phyloP scores from a whole-genome alignment of 2,888 invertebrate genomes.

The Metalampra italica region DNA sequence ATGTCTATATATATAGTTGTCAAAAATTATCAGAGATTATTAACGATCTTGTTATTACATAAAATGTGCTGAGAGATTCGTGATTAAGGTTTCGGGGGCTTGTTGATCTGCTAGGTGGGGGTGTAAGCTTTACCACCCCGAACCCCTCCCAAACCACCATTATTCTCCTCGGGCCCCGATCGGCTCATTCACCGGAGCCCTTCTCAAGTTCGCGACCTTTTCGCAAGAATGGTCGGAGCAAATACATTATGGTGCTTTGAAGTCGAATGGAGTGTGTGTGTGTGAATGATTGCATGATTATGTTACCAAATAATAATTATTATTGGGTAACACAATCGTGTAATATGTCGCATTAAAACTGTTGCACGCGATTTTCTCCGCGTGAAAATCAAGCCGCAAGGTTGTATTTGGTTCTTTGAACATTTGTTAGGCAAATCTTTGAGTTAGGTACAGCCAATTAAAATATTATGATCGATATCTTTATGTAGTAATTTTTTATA shows the following conservation, averaged over 20 bases:
- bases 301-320: no score
- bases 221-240: slow-evolving; percentile 42
- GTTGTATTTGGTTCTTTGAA: no score
- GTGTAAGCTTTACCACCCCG: slow-evolving; percentile 18
- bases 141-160: background rate
- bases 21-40: no score
- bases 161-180: slow-evolving; percentile 34
- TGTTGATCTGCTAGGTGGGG: slow-evolving; percentile 64
- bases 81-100: slow-evolving; percentile 67
- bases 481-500: slow-evolving; percentile 3
- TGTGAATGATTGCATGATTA: background rate
- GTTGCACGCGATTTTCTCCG: no score
- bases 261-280: slow-evolving; percentile 30
- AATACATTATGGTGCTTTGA: slow-evolving; percentile 47
- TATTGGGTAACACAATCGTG: no score
- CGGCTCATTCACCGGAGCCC: slow-evolving; percentile 59
- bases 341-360: no score
- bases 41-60: background rate
- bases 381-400: no score
- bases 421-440: background rate
- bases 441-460: background rate
- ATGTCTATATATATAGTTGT: background rate
- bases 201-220: slow-evolving; percentile 64
- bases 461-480: background rate
- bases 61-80: slow-evolving; percentile 21